These are phyloP conservation scores for Aleadryas rufinucha DNA, from an alignment of 2,113 vertebrate genomes.

Conservation along the genomic window DNA sequence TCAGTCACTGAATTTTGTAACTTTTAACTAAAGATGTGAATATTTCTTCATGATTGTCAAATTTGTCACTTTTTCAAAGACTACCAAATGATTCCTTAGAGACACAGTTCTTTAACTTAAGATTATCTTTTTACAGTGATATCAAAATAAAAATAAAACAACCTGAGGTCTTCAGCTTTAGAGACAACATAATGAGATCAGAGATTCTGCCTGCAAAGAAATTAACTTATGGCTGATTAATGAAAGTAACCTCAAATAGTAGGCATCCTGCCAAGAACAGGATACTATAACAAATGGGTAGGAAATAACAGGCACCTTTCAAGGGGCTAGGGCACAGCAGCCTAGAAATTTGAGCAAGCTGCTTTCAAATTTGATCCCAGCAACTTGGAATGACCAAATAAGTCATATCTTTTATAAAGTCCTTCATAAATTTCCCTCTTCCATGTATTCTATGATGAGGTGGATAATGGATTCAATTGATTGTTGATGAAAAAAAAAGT, in stretches of 20 bases:
- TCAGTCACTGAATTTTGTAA: neutral
- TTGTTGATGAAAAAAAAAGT: constrained; percentile 60
- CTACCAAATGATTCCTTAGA: constrained; percentile 50
- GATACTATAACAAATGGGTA: constrained; percentile 30
- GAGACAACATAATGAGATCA: constrained; percentile 71
- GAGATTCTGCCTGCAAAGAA: constrained; percentile 69
- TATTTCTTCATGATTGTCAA: constrained; percentile 22
- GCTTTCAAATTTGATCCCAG: constrained; percentile 66
- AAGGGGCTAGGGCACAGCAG: constrained; percentile 13
- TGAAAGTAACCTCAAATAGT: constrained; percentile 72
- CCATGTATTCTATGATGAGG: constrained; percentile 25
- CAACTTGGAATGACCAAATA: constrained; percentile 64
- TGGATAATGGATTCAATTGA: constrained; percentile 68
- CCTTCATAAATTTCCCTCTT: constrained; percentile 38
- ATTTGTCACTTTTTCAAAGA: constrained; percentile 56
- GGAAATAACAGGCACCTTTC: constrained; percentile 60
- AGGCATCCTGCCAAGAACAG: constrained; percentile 59
- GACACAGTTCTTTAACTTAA: constrained; percentile 47
- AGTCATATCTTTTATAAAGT: constrained; percentile 59
- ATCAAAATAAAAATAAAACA: constrained; percentile 55
- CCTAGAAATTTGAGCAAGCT: constrained; percentile 57
- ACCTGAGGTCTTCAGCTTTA: constrained; percentile 60
- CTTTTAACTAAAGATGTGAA: constrained; percentile 19
- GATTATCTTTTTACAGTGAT: constrained; percentile 45
- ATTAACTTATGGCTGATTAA: constrained; percentile 75